Base-by-base conservation (phyloP, 2,113 vertebrate species). In the Stigmatopora nigra region DNA sequence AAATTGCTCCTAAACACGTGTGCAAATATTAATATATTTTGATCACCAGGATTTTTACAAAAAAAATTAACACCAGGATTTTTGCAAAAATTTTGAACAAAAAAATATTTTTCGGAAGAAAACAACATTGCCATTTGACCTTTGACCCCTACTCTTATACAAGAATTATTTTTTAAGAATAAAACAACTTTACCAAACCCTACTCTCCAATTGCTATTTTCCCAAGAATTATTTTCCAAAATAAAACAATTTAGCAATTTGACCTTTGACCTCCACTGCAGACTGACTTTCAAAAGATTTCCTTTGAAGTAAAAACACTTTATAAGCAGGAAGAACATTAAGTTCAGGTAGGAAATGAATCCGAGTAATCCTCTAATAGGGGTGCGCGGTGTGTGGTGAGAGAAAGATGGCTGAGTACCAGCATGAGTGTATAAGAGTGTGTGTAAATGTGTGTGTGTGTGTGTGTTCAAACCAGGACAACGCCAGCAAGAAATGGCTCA, bases 331-430 rank as follows among this genome's bases (percentile, higher is more conserved):
- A 76, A 45, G 57, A 72, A 78, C 79, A 78, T 68, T 86, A 71
- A 79, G 75, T 83, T 82, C 78, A 56, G 71, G 76, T 73, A 60
- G n/a, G 62, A 63, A 55, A 71, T 0, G 68, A 71, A 58, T 77
- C 65, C 56, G 65, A 56, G 12, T 77, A 75, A 79, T 79, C 72
- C 70, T 72, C 45, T 53, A 48, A 85, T 86, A 76, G 79, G 82
- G 80, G 84, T 49, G 25, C 20, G 77, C 67, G 82, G 61, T 78
- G 71, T 67, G 64, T 69, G 71, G 77, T 72, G 70, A 82, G 80
- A 64, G 66, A 83, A 70, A 70, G 76, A 70, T 35, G 62, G 22
- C 63, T 81, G 82, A 87, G 84, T 87, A 87, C 85, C 85, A 84
- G 87, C 80, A 86, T 85, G 70, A 60, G 60, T 57, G 72, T 63